Evolutionary conservation across 64 coral and sea anemone genomes (phyloP).

Genomic region (Actinia equina): DNA sequence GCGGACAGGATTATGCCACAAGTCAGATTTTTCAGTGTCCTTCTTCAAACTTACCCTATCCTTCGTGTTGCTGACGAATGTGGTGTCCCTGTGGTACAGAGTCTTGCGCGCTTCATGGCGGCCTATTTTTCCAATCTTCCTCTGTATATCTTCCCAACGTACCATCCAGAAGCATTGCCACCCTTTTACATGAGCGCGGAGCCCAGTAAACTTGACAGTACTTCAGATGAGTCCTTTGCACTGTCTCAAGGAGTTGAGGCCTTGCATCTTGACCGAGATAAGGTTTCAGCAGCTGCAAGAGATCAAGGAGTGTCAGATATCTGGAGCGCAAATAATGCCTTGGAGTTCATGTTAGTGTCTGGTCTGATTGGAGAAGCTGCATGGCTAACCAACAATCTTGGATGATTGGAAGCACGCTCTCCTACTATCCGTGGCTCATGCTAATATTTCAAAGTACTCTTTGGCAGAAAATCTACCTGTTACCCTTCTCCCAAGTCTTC

Average conservation of each 20-base stretch:
- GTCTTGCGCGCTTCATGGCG: slow-evolving; percentile 77
- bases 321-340: slow-evolving; percentile 80
- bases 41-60: slow-evolving; percentile 76
- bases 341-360: slow-evolving; percentile 66
- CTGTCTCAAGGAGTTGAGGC: slow-evolving; percentile 49
- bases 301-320: slow-evolving; percentile 67
- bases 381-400: slow-evolving; percentile 70
- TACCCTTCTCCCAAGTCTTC: slow-evolving; percentile 6
- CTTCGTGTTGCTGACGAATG: slow-evolving; percentile 63
- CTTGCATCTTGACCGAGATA: slow-evolving; percentile 52
- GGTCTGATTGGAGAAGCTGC: slow-evolving; percentile 79
- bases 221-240: slow-evolving; percentile 27
- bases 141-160: slow-evolving; percentile 70
- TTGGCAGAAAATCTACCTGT: neutral
- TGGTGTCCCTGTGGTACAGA: slow-evolving; percentile 71
- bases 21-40: slow-evolving; percentile 47
- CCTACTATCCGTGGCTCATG: slow-evolving; percentile 62
- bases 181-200: slow-evolving; percentile 48
- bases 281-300: slow-evolving; percentile 56
- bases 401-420: slow-evolving; percentile 95
- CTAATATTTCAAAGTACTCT: neutral
- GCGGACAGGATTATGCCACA: slow-evolving; percentile 21
- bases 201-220: slow-evolving; percentile 3
- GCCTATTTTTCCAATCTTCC: slow-evolving; percentile 96
- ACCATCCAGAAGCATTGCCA: slow-evolving; percentile 45